These are phyloP conservation scores for Ctenicera cuprea DNA, from an alignment of 2,888 invertebrate genomes.

Conservation along the genomic window DNA sequence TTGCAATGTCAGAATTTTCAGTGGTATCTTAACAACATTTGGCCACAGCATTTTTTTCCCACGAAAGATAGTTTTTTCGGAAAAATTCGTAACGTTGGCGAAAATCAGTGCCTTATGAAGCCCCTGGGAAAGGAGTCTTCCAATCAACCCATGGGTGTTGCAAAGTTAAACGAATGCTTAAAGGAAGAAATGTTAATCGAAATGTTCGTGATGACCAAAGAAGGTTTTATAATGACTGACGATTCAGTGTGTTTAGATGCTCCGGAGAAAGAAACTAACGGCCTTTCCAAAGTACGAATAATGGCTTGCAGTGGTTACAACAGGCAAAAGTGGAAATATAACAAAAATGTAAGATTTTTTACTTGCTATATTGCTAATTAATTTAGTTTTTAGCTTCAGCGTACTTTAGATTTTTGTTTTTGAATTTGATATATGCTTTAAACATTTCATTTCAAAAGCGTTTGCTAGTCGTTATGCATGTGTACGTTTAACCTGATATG, in stretches of 20 bases:
- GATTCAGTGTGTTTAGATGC: slow-evolving; percentile 91
- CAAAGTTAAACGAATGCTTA: slow-evolving; percentile 80
- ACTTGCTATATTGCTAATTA: too few species aligned
- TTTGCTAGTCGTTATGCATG: too few species aligned
- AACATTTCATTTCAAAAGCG: too few species aligned
- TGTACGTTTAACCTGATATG: too few species aligned
- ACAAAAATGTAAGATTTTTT: slow-evolving; percentile 70
- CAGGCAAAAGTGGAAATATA: slow-evolving; percentile 83
- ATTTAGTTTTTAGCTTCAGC: too few species aligned
- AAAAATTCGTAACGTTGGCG: slow-evolving; percentile 78
- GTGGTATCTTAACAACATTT: slow-evolving; percentile 96
- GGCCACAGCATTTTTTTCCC: slow-evolving; percentile 98
- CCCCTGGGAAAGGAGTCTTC: slow-evolving; percentile 77
- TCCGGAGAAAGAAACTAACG: slow-evolving; percentile 72
- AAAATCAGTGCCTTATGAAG: slow-evolving; percentile 78
- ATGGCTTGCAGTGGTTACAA: slow-evolving; percentile 81
- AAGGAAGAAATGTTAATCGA: slow-evolving; percentile 78
- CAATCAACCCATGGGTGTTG: slow-evolving; percentile 83
- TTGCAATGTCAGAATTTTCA: slow-evolving; percentile 86
- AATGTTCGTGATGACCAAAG: slow-evolving; percentile 82
- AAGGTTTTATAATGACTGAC: slow-evolving; percentile 88
- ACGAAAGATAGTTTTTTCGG: slow-evolving; percentile 92
- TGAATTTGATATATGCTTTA: too few species aligned
- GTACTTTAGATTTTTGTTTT: too few species aligned
- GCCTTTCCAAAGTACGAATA: slow-evolving; percentile 78